Evolutionary conservation across 53 echinoderm and acorn worm genomes (phyloP).

Genomic region (Holothuria scabra): DNA sequence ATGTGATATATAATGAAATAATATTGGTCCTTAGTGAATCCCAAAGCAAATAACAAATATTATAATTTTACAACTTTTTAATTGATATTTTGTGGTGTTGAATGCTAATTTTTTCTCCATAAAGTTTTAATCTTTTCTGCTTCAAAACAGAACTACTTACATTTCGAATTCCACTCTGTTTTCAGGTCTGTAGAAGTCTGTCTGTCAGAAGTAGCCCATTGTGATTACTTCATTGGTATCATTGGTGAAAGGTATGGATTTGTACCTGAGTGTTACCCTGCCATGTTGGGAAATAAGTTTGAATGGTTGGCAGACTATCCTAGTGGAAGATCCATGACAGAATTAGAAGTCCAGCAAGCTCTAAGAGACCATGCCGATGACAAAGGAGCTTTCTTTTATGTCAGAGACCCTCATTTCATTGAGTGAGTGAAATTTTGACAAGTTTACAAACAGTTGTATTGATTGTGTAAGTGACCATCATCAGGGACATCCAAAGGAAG

Average conservation of each 20-base stretch:
- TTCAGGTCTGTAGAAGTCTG: slow-evolving; percentile 92
- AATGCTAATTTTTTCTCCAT: no score
- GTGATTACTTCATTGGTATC: slow-evolving; percentile 89
- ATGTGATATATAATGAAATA: no score
- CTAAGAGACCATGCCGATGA: slow-evolving; percentile 51
- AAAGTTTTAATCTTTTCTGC: no score
- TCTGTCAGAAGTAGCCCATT: slow-evolving; percentile 83
- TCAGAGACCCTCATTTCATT: slow-evolving; percentile 64
- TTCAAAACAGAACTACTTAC: no score
- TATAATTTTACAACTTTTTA: no score
- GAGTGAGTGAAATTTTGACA: slow-evolving; percentile 56
- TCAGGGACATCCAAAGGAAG: no score
- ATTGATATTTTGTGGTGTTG: no score
- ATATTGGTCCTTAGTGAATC: no score
- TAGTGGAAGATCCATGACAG: slow-evolving; percentile 83
- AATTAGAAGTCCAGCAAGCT: slow-evolving; percentile 87
- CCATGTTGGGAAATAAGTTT: slow-evolving; percentile 68
- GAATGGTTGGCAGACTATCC: slow-evolving; percentile 83
- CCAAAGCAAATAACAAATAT: no score
- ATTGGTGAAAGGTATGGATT: slow-evolving; percentile 92
- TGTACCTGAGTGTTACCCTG: slow-evolving; percentile 73
- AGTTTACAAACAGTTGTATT: no score
- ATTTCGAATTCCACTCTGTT: no score
- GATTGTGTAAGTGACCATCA: no score
- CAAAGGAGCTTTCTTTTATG: slow-evolving; percentile 81